These are phyloP conservation scores for Calonectris borealis DNA, from an alignment of 2,113 vertebrate genomes.

Conservation along the genomic window DNA sequence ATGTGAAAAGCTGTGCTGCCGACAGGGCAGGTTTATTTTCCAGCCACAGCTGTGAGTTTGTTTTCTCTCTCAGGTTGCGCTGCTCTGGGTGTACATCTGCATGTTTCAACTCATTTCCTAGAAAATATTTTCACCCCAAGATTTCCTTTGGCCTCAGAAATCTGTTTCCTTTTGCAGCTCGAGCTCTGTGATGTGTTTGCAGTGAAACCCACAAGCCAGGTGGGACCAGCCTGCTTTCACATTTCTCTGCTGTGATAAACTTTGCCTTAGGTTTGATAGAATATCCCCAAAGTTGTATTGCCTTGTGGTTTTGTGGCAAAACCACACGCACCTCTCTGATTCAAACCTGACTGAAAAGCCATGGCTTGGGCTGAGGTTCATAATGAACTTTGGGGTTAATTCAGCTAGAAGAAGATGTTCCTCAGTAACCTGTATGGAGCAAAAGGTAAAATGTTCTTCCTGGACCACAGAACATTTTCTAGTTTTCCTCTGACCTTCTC, in stretches of 20 bases:
- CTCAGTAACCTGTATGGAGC: neutral
- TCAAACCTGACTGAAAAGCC: neutral
- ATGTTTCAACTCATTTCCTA: conserved; percentile 33
- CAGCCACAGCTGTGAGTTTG: conserved; percentile 54
- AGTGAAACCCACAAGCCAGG: neutral
- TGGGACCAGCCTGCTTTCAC: neutral
- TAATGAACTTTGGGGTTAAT: neutral
- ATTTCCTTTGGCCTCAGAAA: conserved; percentile 11
- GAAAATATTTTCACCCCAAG: conserved; percentile 1
- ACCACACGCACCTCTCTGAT: neutral
- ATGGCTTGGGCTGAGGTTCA: neutral
- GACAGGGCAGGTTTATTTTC: conserved; percentile 51
- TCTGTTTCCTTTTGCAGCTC: neutral
- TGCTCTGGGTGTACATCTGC: conserved; percentile 31
- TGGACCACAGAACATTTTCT: neutral
- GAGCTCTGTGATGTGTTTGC: neutral
- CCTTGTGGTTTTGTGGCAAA: neutral
- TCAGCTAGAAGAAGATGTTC: neutral
- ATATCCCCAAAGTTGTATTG: neutral
- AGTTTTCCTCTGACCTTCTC: neutral
- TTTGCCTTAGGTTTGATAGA: neutral
- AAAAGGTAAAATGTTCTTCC: neutral
- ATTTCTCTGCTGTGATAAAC: neutral
- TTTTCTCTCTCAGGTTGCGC: conserved; percentile 24
- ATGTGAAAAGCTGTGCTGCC: conserved; percentile 55